Evolutionary conservation across 2,113 vertebrate genomes (phyloP).

Genomic region (Choloepus hoffmanni): DNA sequence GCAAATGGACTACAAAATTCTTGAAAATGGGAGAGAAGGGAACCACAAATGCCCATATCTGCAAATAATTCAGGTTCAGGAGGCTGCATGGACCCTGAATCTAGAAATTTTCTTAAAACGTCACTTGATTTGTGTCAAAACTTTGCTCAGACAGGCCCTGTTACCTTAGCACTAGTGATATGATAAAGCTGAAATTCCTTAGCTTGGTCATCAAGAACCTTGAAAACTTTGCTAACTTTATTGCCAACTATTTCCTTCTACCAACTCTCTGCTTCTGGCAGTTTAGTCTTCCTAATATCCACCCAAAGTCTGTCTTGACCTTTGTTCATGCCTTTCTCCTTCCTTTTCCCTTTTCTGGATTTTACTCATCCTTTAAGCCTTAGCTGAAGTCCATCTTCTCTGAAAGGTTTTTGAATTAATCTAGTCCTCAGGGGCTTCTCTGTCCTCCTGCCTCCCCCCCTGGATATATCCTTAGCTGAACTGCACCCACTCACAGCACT

Average conservation of each 20-base stretch:
- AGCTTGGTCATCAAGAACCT: neutral
- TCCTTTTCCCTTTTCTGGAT: neutral
- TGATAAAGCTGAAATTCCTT: neutral
- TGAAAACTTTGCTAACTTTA: neutral
- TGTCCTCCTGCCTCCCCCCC: neutral
- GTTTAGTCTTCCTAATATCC: neutral
- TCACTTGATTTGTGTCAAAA: neutral
- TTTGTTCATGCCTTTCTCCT: neutral
- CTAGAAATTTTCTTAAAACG: neutral
- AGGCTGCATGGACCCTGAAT: neutral
- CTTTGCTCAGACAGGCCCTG: neutral
- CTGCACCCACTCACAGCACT: neutral
- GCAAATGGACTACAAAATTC: neutral
- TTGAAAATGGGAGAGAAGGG: neutral
- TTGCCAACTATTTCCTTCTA: neutral
- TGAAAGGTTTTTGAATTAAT: neutral
- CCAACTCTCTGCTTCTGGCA: neutral
- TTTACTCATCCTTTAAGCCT: neutral
- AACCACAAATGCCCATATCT: neutral
- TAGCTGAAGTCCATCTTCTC: neutral
- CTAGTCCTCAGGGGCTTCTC: neutral
- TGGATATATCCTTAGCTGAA: neutral
- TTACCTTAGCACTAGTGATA: neutral
- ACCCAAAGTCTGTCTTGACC: neutral
- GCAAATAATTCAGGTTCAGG: neutral